Evolutionary conservation across 2,797 vertebrate genomes (phyloP).

Genomic region (Sebastes diaconus): DNA sequence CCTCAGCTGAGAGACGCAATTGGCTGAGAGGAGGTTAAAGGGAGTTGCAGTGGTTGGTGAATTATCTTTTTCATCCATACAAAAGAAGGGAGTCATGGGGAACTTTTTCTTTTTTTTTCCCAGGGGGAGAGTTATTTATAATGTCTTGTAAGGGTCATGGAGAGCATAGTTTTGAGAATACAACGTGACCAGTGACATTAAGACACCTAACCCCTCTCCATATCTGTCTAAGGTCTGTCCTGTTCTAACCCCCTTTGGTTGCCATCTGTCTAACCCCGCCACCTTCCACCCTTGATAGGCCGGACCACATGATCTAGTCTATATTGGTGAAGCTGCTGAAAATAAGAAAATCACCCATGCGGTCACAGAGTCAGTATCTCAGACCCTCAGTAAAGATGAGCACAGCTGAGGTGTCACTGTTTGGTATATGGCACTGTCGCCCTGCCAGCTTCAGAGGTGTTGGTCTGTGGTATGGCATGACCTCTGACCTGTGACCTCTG

Average conservation of each 20-base stretch:
- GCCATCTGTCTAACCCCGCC: not conserved
- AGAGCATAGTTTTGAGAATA: conserved; percentile 29
- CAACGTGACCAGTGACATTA: conserved; percentile 56
- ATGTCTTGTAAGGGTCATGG: conserved; percentile 17
- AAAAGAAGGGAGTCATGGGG: not conserved
- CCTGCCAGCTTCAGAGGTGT: not conserved
- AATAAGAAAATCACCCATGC: not conserved
- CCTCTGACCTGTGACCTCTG: not conserved
- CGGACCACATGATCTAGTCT: not conserved
- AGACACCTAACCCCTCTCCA: conserved; percentile 19
- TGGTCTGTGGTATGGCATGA: not conserved
- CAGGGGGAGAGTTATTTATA: conserved; percentile 55
- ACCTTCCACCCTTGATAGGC: not conserved
- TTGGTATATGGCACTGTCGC: not conserved
- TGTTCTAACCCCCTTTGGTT: not conserved
- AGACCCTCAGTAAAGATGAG: not conserved
- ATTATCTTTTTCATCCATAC: conserved; percentile 18
- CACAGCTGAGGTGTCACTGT: not conserved
- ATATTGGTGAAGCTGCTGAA: conserved; percentile 9
- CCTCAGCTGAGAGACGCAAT: conserved; percentile 23
- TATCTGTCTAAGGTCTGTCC: not conserved
- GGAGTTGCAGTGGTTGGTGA: conserved; percentile 23
- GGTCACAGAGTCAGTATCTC: not conserved
- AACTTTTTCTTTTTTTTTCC: not conserved
- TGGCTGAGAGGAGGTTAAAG: conserved; percentile 48